These are phyloP conservation scores for Mimas tiliae DNA, from an alignment of 2,888 invertebrate species.

Conservation along the genomic window DNA sequence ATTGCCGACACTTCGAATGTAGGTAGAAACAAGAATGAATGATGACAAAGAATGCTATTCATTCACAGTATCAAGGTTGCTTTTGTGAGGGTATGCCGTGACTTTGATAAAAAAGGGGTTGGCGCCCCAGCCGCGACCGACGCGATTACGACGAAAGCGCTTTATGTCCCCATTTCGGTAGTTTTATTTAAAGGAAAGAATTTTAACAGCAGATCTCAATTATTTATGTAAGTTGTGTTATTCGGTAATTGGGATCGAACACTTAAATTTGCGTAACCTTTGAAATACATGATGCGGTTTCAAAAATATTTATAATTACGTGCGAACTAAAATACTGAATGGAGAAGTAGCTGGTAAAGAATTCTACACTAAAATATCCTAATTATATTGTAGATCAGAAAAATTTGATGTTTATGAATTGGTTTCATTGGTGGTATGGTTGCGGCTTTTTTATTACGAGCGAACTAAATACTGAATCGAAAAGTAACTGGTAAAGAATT, in stretches of 20 bases:
- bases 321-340: too few species aligned
- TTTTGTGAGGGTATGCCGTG: slow-evolving; percentile 40
- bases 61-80: slow-evolving; percentile 44
- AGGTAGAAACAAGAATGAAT: slow-evolving; percentile 40
- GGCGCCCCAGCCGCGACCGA: slow-evolving; percentile 46
- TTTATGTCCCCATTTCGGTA: slow-evolving; percentile 26
- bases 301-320: not conserved
- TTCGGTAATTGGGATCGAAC: slow-evolving; percentile 1
- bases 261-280: not conserved
- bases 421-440: too few species aligned
- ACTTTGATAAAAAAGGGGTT: slow-evolving; percentile 42
- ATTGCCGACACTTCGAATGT: slow-evolving; percentile 22
- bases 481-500: too few species aligned
- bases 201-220: slow-evolving; percentile 18
- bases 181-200: slow-evolving; percentile 21
- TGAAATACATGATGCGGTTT: not conserved
- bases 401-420: too few species aligned
- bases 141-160: slow-evolving; percentile 29
- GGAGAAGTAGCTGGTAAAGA: too few species aligned
- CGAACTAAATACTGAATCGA: too few species aligned
- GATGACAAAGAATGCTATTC: slow-evolving; percentile 39
- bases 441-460: too few species aligned
- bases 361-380: too few species aligned
- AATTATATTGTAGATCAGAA: too few species aligned
- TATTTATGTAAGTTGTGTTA: not conserved